Conservation (phyloP, 2,888 invertebrate genomes). For the Ernsta delagoae region DNA sequence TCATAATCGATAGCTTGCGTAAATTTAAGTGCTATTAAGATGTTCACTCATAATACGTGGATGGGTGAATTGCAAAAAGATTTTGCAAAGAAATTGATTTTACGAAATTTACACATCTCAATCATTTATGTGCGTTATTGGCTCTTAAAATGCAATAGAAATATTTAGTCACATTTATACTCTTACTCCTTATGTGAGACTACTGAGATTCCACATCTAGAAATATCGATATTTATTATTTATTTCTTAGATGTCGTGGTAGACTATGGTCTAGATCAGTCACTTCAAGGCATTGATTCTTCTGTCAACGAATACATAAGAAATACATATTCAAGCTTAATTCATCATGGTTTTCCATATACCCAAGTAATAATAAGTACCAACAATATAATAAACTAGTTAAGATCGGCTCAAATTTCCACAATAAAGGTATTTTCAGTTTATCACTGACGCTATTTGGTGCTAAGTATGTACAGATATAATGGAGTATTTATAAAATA, state of each 20-base stretch:
- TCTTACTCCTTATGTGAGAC: too few relatives aligned
- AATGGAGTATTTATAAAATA: conserved; percentile 24
- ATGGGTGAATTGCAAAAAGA: conserved; percentile 21
- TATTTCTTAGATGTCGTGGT: too few relatives aligned
- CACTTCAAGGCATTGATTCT: too few relatives aligned
- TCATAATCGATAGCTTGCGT: conserved; percentile 28
- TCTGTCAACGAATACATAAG: too few relatives aligned
- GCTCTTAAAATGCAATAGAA: neutral
- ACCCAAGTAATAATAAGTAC: too few relatives aligned
- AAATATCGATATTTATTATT: too few relatives aligned
- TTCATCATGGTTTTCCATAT: too few relatives aligned
- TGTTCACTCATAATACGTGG: conserved; percentile 7
- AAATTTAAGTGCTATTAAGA: conserved; percentile 28
- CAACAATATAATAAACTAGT: neutral
- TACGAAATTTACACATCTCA: conserved; percentile 8
- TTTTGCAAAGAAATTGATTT: conserved; percentile 24
- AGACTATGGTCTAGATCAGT: too few relatives aligned
- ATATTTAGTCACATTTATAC: too few relatives aligned
- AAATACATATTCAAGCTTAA: too few relatives aligned
- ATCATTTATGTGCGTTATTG: neutral
- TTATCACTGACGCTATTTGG: neutral
- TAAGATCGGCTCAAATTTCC: neutral
- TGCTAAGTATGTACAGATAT: neutral
- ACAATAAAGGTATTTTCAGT: neutral
- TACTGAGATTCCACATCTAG: too few relatives aligned